A percentile compares a stretch with the other conserved stretches of the same genome.
These are phyloP conservation scores for Cettia cetti DNA, from an alignment of 2,113 vertebrate genomes.

Conservation along the genomic window DNA sequence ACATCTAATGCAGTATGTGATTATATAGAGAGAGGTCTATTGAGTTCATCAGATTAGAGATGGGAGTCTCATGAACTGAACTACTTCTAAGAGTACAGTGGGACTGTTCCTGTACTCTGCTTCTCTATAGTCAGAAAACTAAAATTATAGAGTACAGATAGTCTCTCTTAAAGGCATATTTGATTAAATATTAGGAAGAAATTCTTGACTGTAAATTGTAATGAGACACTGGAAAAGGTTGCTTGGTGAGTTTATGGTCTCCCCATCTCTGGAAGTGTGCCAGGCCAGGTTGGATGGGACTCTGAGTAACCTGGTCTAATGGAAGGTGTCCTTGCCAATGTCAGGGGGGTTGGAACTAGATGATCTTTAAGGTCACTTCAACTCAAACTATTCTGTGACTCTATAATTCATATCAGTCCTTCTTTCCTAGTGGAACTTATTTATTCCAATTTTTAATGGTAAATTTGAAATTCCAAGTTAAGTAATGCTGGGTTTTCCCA, in stretches of 20 bases:
- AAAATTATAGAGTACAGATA: background rate
- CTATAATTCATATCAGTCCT: background rate
- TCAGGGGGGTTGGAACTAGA: background rate
- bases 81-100: background rate
- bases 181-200: background rate
- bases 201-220: background rate
- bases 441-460: background rate
- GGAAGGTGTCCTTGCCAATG: background rate
- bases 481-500: background rate
- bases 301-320: background rate
- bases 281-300: too few species aligned
- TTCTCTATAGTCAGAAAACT: background rate
- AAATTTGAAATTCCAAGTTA: background rate
- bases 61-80: background rate
- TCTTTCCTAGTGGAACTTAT: background rate
- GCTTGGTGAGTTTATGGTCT: background rate
- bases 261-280: background rate
- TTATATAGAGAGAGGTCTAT: background rate
- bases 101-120: too few species aligned
- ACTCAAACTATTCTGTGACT: background rate
- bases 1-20: background rate
- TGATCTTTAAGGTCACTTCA: background rate
- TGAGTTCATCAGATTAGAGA: background rate
- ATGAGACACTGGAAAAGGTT: background rate
- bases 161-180: background rate